phyloP scores from a whole-genome alignment of 2,888 invertebrate genomes.

The Pseudococcus viburni region DNA sequence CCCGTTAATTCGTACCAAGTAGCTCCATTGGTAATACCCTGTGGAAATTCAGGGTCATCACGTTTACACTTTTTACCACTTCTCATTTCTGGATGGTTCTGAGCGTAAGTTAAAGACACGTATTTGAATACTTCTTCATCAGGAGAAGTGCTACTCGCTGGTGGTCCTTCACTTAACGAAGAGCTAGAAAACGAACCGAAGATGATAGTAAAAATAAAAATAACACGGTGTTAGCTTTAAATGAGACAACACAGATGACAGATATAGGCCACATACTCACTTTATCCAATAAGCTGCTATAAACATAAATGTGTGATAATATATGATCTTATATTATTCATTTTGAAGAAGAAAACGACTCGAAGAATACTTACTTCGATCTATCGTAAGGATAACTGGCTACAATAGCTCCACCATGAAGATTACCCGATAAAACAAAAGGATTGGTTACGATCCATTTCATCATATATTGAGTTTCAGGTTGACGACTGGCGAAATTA shows the following conservation, averaged over 20 bases:
- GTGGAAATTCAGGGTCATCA: slow-evolving; percentile 78
- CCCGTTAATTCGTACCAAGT: slow-evolving; percentile 91
- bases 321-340: background rate
- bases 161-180: background rate
- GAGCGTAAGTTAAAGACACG: slow-evolving; percentile 83
- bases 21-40: slow-evolving; percentile 93
- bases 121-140: slow-evolving; percentile 87
- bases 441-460: slow-evolving; percentile 89
- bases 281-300: slow-evolving; percentile 3
- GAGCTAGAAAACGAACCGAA: background rate
- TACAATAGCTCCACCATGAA: slow-evolving; percentile 97
- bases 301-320: slow-evolving; percentile 38
- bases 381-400: slow-evolving; percentile 98
- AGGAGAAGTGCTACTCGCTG: slow-evolving; percentile 78
- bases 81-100: slow-evolving; percentile 82
- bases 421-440: slow-evolving; percentile 93
- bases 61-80: slow-evolving; percentile 79
- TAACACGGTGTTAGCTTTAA: background rate
- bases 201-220: background rate
- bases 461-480: slow-evolving; percentile 91
- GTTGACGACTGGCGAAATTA: slow-evolving; percentile 79
- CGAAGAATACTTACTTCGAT: slow-evolving; percentile 75
- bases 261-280: background rate
- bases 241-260: background rate
- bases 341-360: background rate